phyloP scores from a whole-genome alignment of 2,113 vertebrate species.

The Dunckerocampus dactyliophorus region DNA sequence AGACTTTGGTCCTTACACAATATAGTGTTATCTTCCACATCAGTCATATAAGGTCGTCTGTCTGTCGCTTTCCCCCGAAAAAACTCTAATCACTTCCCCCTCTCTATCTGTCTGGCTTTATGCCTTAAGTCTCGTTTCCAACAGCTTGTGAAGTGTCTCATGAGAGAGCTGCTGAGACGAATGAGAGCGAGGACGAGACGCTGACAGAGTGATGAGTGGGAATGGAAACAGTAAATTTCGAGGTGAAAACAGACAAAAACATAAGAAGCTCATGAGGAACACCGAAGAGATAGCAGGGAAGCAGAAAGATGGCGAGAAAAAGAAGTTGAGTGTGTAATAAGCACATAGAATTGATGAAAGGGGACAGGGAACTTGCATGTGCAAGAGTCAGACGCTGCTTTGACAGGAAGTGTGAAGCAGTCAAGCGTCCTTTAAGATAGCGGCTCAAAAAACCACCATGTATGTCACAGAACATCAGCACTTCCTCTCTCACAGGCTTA shows the following conservation, averaged over 20 bases:
- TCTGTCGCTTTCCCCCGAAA: background rate
- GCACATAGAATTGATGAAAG: background rate
- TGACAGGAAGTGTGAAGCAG: constrained; percentile 45
- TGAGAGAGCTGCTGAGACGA: constrained; percentile 4
- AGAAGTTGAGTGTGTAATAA: background rate
- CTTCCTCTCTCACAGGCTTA: constrained; percentile 17
- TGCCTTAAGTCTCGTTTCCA: constrained; percentile 19
- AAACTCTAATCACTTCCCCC: background rate
- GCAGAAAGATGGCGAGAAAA: constrained; percentile 3
- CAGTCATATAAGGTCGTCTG: background rate
- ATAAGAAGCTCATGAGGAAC: too few species aligned
- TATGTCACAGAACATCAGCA: constrained; percentile 35
- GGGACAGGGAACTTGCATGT: constrained; percentile 9
- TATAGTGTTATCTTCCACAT: too few species aligned
- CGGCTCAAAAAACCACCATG: constrained; percentile 1
- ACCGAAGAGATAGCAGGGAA: background rate
- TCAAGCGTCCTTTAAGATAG: constrained; percentile 34
- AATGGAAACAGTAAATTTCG: constrained; percentile 11
- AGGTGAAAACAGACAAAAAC: background rate
- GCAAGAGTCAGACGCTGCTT: background rate
- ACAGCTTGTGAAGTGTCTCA: constrained; percentile 39
- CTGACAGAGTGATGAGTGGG: constrained; percentile 22
- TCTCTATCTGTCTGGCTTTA: constrained; percentile 17
- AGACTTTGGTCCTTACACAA: too few species aligned
- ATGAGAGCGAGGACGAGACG: background rate